These are phyloP conservation scores for Eulemur mongoz DNA, from an alignment of 2,797 vertebrate genomes.

Conservation along the genomic window DNA sequence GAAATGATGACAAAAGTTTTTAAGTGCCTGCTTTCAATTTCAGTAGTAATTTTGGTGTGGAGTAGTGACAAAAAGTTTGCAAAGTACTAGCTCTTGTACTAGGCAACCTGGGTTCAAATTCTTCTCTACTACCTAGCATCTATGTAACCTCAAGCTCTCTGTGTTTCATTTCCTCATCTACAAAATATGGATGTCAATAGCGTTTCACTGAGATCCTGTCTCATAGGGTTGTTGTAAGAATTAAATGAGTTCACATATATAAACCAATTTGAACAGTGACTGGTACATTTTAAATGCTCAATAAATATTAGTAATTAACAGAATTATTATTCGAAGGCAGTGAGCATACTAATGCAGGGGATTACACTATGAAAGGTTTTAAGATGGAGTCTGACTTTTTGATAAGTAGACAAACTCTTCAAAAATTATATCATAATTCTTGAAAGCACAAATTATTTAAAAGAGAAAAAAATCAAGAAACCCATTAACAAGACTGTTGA, in stretches of 20 bases:
- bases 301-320: not conserved
- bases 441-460: slow-evolving; percentile 59
- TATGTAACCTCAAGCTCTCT: no score
- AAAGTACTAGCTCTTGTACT: not conserved
- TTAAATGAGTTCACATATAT: not conserved
- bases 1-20: not conserved
- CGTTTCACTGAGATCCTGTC: not conserved
- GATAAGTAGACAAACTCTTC: slow-evolving; percentile 65
- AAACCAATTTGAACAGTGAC: not conserved
- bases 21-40: not conserved
- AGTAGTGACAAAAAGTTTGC: not conserved
- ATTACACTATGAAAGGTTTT: slow-evolving; percentile 71
- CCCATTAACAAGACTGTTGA: slow-evolving; percentile 39
- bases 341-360: slow-evolving; percentile 51
- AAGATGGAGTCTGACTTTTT: slow-evolving; percentile 60
- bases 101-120: not conserved
- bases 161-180: not conserved
- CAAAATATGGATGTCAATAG: not conserved
- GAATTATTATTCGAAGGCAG: not conserved
- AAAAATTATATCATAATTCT: slow-evolving; percentile 60
- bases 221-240: not conserved
- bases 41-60: not conserved
- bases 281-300: not conserved
- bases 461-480: slow-evolving; percentile 52
- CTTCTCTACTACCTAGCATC: not conserved